Conservation (phyloP, 2,888 invertebrate species). For the Rhyacophila evoluta region DNA sequence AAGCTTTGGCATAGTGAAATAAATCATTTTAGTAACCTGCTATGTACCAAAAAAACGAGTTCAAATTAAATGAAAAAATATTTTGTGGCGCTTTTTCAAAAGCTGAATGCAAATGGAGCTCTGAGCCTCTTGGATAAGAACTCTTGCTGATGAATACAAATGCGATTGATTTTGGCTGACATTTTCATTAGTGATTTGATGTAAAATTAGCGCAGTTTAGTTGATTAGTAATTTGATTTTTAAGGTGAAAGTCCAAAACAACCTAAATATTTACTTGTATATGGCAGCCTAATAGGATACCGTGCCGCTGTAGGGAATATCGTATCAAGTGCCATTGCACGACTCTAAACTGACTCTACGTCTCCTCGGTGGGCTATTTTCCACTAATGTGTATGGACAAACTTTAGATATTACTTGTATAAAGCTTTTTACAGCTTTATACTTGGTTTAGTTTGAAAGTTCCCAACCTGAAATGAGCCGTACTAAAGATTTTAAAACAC, state of each 20-base stretch:
- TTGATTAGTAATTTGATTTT: too few relatives aligned
- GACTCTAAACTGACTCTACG: neutral
- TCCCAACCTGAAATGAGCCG: neutral
- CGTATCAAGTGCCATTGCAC: neutral
- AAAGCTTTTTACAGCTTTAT: slow-evolving; percentile 1
- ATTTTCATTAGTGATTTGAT: too few relatives aligned
- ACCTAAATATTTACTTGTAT: neutral
- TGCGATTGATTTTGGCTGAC: too few relatives aligned
- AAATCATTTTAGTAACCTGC: too few relatives aligned
- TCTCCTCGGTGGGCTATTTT: slow-evolving; percentile 9
- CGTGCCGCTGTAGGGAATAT: neutral
- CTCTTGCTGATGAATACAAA: too few relatives aligned
- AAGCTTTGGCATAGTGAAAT: too few relatives aligned
- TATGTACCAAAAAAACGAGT: too few relatives aligned
- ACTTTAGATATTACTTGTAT: slow-evolving; percentile 9
- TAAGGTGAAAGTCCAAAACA: neutral
- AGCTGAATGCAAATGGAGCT: too few relatives aligned
- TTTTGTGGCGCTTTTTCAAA: too few relatives aligned
- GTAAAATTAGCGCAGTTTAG: too few relatives aligned
- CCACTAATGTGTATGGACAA: slow-evolving; percentile 17
- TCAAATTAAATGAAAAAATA: too few relatives aligned
- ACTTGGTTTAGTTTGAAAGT: neutral
- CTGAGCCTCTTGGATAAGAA: too few relatives aligned
- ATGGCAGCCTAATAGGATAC: neutral
- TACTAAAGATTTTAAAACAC: neutral